Percentiles rank a stretch among this genome's conserved stretches.
These are phyloP conservation scores for Perizoma affinitatum DNA, from an alignment of 2,888 invertebrate species.

Conservation along the genomic window DNA sequence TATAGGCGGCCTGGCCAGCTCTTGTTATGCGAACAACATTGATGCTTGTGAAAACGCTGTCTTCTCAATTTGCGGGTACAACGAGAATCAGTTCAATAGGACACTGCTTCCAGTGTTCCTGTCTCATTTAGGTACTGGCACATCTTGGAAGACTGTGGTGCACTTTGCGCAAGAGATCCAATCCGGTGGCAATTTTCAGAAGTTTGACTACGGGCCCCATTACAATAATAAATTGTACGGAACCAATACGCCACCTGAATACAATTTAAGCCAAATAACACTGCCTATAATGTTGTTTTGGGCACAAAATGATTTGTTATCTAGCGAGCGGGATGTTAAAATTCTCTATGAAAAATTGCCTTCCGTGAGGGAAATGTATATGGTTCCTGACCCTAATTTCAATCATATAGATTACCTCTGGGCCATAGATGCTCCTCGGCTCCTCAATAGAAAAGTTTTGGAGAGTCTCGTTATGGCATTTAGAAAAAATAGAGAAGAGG, in stretches of 20 bases:
- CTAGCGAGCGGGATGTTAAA: constrained; percentile 85
- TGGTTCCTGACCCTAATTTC: constrained; percentile 85
- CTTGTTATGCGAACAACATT: constrained; percentile 80
- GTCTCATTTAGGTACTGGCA: constrained; percentile 88
- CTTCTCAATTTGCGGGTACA: constrained; percentile 89
- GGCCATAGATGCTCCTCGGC: constrained; percentile 83
- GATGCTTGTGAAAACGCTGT: constrained; percentile 89
- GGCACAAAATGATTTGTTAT: constrained; percentile 88
- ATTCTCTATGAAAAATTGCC: constrained; percentile 77
- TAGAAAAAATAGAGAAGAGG: constrained; percentile 1
- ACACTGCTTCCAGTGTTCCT: constrained; percentile 88
- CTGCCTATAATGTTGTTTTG: constrained; percentile 87
- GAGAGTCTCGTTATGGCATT: constrained; percentile 47
- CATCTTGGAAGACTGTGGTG: constrained; percentile 88
- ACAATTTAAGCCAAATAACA: constrained; percentile 84
- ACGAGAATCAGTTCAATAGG: constrained; percentile 87
- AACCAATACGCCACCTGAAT: constrained; percentile 82
- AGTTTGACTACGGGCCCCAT: constrained; percentile 87
- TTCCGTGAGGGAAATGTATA: constrained; percentile 74
- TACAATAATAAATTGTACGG: constrained; percentile 85
- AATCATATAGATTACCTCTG: constrained; percentile 90
- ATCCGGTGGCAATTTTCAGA: constrained; percentile 83
- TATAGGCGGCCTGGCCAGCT: constrained; percentile 81
- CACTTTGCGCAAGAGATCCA: constrained; percentile 87
- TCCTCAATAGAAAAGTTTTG: constrained; percentile 83